phyloP scores from a whole-genome alignment of 2,797 vertebrate genomes.

The Pseudochirops corinnae region DNA sequence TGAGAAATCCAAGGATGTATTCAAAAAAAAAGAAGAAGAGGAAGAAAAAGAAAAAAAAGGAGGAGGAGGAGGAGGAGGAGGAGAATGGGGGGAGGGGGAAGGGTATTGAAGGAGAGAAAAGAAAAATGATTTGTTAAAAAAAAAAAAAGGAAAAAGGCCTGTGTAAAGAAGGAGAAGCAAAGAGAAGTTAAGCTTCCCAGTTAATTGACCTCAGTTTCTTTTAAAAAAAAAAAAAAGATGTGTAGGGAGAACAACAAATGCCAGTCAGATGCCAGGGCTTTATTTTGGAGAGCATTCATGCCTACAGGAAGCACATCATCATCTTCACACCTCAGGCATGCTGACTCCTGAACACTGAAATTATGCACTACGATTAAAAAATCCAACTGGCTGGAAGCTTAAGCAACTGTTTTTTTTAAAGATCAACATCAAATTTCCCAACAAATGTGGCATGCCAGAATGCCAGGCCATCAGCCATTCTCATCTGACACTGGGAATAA shows the following conservation, averaged over 20 bases:
- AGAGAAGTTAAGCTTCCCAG: constrained; percentile 87
- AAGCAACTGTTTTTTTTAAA: constrained; percentile 72
- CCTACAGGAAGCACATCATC: constrained; percentile 85
- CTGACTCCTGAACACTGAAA: constrained; percentile 78
- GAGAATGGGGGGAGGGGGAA: background rate
- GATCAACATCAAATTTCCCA: constrained; percentile 84
- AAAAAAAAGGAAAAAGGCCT: constrained; percentile 84
- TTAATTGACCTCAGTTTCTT: constrained; percentile 87
- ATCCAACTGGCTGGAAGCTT: constrained; percentile 76
- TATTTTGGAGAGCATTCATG: constrained; percentile 81
- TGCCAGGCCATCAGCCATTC: constrained; percentile 79
- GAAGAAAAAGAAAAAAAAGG: constrained; percentile 66
- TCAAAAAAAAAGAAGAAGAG: constrained; percentile 75
- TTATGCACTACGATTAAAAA: constrained; percentile 80
- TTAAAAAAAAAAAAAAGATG: constrained; percentile 49
- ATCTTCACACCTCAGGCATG: constrained; percentile 85
- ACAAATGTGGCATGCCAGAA: constrained; percentile 79
- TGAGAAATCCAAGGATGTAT: constrained; percentile 84
- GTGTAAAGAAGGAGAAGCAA: constrained; percentile 84
- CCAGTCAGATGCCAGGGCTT: constrained; percentile 82
- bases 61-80: constrained; percentile 58
- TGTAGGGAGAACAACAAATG: constrained; percentile 85
- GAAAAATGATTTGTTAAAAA: constrained; percentile 85
- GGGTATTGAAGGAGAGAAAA: constrained; percentile 54
- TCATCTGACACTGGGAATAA: constrained; percentile 85